phyloP scores from a whole-genome alignment of 1,140 invertebrate species.

The Hyles vespertilio region DNA sequence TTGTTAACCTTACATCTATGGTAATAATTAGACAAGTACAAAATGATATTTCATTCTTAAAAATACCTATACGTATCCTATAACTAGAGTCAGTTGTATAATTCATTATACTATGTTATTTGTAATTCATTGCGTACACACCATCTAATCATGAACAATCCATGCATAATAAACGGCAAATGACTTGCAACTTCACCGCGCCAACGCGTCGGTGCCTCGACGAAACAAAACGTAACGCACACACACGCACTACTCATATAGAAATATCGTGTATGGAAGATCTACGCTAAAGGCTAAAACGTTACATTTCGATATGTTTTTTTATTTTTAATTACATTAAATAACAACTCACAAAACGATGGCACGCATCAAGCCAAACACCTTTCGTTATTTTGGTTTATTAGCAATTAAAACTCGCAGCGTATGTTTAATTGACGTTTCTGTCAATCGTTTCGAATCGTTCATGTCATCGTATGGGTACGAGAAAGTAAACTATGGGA shows the following conservation, averaged over 20 bases:
- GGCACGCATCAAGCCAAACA: constrained; percentile 62
- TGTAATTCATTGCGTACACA: constrained; percentile 53
- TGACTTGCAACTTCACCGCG: background rate
- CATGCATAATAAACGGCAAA: constrained; percentile 18
- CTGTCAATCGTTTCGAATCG: no score
- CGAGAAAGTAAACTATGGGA: no score
- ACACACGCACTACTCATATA: constrained; percentile 48
- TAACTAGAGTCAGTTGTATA: constrained; percentile 70
- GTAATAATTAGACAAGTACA: constrained; percentile 74
- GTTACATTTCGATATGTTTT: constrained; percentile 70
- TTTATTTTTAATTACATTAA: constrained; percentile 53
- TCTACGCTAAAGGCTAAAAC: constrained; percentile 70
- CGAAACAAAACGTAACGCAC: constrained; percentile 19
- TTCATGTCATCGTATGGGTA: no score
- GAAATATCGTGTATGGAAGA: constrained; percentile 64
- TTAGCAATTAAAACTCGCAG: constrained; percentile 9
- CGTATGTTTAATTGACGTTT: no score
- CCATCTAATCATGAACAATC: constrained; percentile 25
- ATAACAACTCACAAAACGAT: constrained; percentile 60
- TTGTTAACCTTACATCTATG: constrained; percentile 71
- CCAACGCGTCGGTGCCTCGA: background rate
- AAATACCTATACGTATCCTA: constrained; percentile 69
- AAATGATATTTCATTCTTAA: constrained; percentile 73
- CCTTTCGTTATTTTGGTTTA: constrained; percentile 19
- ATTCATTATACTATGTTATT: constrained; percentile 48